phyloP scores from a whole-genome alignment of 2,888 invertebrate species.

The Scaptomyza tumidula region DNA sequence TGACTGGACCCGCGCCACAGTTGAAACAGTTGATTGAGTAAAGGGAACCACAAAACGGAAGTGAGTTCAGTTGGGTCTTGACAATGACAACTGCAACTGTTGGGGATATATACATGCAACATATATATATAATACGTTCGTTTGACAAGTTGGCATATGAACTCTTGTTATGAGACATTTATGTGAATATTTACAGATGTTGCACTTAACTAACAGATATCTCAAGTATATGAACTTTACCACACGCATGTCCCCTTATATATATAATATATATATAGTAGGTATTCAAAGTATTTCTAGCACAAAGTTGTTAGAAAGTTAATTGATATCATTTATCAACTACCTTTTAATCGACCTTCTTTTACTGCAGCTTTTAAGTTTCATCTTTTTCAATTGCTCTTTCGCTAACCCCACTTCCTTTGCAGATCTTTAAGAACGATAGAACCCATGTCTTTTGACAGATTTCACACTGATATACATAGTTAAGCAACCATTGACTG shows the following conservation, averaged over 20 bases:
- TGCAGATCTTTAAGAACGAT: slow-evolving; percentile 27
- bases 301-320: too few species aligned
- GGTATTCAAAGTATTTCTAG: too few species aligned
- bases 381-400: slow-evolving; percentile 34
- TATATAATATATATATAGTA: too few species aligned
- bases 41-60: slow-evolving; percentile 50
- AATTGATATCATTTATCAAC: neutral
- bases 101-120: neutral
- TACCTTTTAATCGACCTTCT: neutral
- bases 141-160: slow-evolving; percentile 29
- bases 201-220: neutral
- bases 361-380: neutral
- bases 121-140: neutral
- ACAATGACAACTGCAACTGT: slow-evolving; percentile 12
- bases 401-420: slow-evolving; percentile 46
- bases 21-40: slow-evolving; percentile 26
- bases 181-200: slow-evolving; percentile 15
- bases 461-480: slow-evolving; percentile 52
- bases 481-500: slow-evolving; percentile 37
- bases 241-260: neutral
- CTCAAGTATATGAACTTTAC: neutral
- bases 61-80: slow-evolving; percentile 67
- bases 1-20: slow-evolving; percentile 47
- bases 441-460: slow-evolving; percentile 34
- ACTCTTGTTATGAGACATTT: slow-evolving; percentile 31